Conservation (phyloP, 2,113 vertebrate species). For the Dasyprocta punctata region DNA sequence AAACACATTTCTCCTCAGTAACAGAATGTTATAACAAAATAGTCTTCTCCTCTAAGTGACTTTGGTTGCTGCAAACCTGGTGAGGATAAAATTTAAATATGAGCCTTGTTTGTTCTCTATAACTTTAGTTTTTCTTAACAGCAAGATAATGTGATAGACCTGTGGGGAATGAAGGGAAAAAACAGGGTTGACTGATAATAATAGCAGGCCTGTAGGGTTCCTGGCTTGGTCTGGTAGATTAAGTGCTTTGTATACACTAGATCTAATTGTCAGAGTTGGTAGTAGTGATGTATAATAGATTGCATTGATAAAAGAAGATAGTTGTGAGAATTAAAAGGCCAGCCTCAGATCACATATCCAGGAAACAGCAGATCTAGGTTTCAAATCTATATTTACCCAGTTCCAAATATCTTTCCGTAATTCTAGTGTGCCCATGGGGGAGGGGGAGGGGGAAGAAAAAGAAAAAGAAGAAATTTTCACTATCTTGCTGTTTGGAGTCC, state of each 20-base stretch:
- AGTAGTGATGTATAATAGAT: neutral
- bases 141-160: neutral
- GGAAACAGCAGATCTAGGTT: neutral
- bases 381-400: neutral
- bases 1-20: conserved; percentile 47
- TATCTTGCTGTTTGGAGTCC: neutral
- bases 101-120: neutral
- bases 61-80: conserved; percentile 17
- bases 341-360: neutral
- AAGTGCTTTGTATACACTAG: neutral
- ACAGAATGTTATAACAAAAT: conserved; percentile 11
- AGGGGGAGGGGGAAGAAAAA: no score
- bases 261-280: neutral
- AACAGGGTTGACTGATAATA: neutral
- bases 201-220: neutral
- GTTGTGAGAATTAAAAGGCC: neutral
- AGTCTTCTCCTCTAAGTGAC: neutral
- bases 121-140: conserved; percentile 26
- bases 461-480: neutral
- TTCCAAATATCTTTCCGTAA: conserved; percentile 15
- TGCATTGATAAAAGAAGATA: conserved; percentile 3
- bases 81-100: conserved; percentile 54
- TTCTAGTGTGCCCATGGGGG: neutral
- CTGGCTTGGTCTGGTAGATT: neutral
- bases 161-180: neutral